A percentile compares a stretch with the other conserved stretches of the same genome.
phyloP scores from a whole-genome alignment of 2,888 invertebrate genomes.

The Mythimna impura region DNA sequence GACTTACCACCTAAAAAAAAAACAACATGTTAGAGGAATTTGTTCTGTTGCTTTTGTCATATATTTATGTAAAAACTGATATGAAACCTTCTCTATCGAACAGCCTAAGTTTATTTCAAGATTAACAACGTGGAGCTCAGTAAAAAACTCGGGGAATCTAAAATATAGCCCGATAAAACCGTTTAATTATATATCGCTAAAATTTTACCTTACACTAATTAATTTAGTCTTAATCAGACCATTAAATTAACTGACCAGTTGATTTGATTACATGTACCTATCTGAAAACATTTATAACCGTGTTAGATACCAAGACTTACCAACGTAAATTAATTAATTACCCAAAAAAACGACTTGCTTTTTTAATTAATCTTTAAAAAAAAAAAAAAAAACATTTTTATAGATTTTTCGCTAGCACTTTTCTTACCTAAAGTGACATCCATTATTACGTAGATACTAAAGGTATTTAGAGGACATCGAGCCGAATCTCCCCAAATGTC shows the following conservation, averaged over 20 bases:
- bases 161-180: slow-evolving; percentile 28
- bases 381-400: too few relatives aligned
- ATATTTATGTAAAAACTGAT: slow-evolving; percentile 11
- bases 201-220: slow-evolving; percentile 6
- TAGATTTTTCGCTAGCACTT: neutral
- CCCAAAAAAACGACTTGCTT: too few relatives aligned
- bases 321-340: too few relatives aligned
- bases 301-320: neutral
- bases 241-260: slow-evolving; percentile 29
- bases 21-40: neutral
- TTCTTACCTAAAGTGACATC: too few relatives aligned
- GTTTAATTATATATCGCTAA: slow-evolving; percentile 24
- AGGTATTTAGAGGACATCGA: too few relatives aligned
- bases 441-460: too few relatives aligned
- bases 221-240: slow-evolving; percentile 18
- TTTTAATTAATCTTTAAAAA: too few relatives aligned
- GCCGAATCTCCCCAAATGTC: too few relatives aligned
- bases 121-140: slow-evolving; percentile 8
- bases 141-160: slow-evolving; percentile 5
- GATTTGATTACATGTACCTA: slow-evolving; percentile 29
- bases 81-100: slow-evolving; percentile 20
- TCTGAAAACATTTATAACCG: slow-evolving; percentile 19
- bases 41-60: neutral
- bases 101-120: slow-evolving; percentile 26
- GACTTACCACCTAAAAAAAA: neutral